Conservation (phyloP, 2,113 vertebrate species). For the Eulacestoma nigropectus region DNA sequence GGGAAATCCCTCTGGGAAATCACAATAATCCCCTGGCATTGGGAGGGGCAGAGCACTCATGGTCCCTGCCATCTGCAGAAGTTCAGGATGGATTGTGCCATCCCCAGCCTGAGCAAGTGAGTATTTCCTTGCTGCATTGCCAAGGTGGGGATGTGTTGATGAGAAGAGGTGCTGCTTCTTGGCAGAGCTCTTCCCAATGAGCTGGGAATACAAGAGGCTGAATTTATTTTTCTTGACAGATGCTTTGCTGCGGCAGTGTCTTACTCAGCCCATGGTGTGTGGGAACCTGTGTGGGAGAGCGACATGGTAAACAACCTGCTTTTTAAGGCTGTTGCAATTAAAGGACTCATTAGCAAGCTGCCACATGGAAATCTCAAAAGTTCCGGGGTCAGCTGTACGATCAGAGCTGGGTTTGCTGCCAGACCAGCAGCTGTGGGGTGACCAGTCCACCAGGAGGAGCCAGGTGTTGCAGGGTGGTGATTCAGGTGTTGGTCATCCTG, state of each 20-base stretch:
- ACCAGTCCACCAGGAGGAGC: background rate
- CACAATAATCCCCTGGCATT: background rate
- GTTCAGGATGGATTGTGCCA: background rate
- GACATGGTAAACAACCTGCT: constrained; percentile 21
- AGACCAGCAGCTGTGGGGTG: background rate
- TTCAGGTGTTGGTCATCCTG: background rate
- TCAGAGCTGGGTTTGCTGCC: background rate
- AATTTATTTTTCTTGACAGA: background rate
- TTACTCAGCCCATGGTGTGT: background rate
- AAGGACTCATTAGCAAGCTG: background rate
- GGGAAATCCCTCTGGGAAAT: background rate
- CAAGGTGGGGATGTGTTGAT: background rate
- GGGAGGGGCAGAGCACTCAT: background rate
- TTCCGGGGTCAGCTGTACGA: background rate
- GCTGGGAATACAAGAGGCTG: background rate
- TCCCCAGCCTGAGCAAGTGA: background rate
- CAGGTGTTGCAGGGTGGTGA: background rate
- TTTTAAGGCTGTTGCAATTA: constrained; percentile 38
- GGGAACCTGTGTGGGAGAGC: constrained; percentile 2
- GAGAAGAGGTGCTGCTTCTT: constrained; percentile 11
- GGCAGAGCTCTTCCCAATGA: background rate
- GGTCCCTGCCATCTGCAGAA: background rate
- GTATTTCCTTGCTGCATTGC: background rate
- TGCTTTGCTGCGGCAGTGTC: background rate
- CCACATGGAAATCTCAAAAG: background rate